phyloP scores from a whole-genome alignment of 2,113 vertebrate species.

The Myiopsitta monachus region DNA sequence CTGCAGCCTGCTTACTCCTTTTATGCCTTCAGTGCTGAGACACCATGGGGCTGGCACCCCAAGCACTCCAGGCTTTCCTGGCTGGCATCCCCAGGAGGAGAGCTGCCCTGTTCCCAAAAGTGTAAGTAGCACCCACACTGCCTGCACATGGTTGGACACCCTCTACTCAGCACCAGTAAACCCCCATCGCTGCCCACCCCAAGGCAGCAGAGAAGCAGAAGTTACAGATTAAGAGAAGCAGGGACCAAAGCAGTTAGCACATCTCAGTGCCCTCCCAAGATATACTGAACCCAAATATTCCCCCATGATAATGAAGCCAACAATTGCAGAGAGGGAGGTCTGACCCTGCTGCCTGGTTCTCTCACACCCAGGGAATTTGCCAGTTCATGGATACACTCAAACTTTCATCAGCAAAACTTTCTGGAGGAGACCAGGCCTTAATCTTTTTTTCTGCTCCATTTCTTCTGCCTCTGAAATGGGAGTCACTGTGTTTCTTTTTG shows the following conservation, averaged over 20 bases:
- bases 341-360: not conserved
- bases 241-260: not conserved
- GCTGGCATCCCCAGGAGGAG: not conserved
- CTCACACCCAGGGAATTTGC: not conserved
- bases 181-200: not conserved
- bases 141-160: not conserved
- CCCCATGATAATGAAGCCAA: not conserved
- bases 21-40: not conserved
- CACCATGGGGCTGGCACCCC: not conserved
- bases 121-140: not conserved
- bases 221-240: not conserved
- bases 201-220: not conserved
- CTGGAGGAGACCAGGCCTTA: not conserved
- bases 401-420: slow-evolving; percentile 7
- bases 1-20: not conserved
- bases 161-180: not conserved
- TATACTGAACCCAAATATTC: not conserved
- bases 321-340: not conserved
- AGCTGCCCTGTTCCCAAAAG: not conserved
- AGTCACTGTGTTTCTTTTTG: not conserved
- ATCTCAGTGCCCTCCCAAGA: not conserved
- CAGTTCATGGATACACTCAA: not conserved
- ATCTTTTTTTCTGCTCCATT: slow-evolving; percentile 49
- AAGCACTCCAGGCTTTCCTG: not conserved
- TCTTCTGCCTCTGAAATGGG: not conserved